A percentile compares a stretch with the other conserved stretches of the same genome.
These are phyloP conservation scores for Cataglyphis cursor DNA, from an alignment of 2,888 invertebrate genomes.

Conservation along the genomic window DNA sequence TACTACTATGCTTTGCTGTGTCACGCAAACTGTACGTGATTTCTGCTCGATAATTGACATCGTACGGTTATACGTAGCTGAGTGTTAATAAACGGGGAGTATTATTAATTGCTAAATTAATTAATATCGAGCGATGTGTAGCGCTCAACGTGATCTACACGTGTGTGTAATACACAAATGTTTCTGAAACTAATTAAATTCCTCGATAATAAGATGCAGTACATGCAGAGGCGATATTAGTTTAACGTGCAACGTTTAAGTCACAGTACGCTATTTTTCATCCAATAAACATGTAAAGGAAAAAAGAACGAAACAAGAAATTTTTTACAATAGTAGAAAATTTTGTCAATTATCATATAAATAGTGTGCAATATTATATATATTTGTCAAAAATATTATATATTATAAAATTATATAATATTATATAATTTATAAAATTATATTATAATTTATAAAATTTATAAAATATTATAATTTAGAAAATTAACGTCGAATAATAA, in stretches of 20 bases:
- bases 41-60: conserved; percentile 29
- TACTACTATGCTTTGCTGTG: background rate
- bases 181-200: conserved; percentile 31
- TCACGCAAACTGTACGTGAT: conserved; percentile 5
- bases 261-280: background rate
- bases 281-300: background rate
- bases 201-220: background rate
- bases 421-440: too few relatives aligned
- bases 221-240: background rate
- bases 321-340: background rate
- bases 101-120: conserved; percentile 46
- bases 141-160: background rate
- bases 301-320: background rate
- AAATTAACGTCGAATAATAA: conserved; percentile 1
- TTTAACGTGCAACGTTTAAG: background rate
- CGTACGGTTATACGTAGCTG: background rate
- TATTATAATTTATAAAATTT: too few relatives aligned
- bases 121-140: conserved; percentile 16
- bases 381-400: too few relatives aligned
- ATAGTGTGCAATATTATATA: too few relatives aligned
- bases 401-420: background rate
- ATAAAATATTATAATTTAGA: background rate
- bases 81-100: conserved; percentile 27
- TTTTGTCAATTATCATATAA: background rate
- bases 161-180: background rate